Conservation (phyloP, 2,797 vertebrate species). For the Lagodon rhomboides region DNA sequence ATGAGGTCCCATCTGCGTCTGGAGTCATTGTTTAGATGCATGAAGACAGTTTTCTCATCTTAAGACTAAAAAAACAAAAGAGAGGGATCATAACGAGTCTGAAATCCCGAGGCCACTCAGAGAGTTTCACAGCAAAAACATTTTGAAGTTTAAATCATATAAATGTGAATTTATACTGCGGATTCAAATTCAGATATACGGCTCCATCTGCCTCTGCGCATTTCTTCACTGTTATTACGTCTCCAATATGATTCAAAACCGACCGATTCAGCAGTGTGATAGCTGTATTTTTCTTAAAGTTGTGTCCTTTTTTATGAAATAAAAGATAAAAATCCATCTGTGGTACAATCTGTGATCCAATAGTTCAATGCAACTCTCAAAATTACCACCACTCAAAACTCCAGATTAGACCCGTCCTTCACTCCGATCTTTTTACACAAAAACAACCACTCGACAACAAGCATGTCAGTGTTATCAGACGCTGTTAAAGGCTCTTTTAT, state of each 20-base stretch:
- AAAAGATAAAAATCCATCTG: not conserved
- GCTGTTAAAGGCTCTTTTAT: too few relatives aligned
- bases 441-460: too few relatives aligned
- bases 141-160: slow-evolving; percentile 5
- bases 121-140: not conserved
- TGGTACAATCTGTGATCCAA: not conserved
- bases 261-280: not conserved
- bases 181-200: not conserved
- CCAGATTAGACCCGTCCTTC: not conserved
- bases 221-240: not conserved
- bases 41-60: not conserved
- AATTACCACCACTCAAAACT: too few relatives aligned
- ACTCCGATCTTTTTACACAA: too few relatives aligned
- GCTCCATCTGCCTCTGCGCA: slow-evolving; percentile 32
- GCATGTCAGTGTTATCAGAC: too few relatives aligned
- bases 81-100: slow-evolving; percentile 7
- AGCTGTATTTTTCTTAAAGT: not conserved
- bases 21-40: not conserved
- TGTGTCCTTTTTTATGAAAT: not conserved
- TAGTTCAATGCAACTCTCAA: not conserved
- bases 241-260: not conserved
- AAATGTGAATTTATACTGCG: not conserved
- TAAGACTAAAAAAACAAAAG: slow-evolving; percentile 2
- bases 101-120: slow-evolving; percentile 13
- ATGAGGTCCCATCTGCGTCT: slow-evolving; percentile 44